Base-by-base conservation (phyloP, 2,888 invertebrate species). In the Syrista parreyssii region DNA sequence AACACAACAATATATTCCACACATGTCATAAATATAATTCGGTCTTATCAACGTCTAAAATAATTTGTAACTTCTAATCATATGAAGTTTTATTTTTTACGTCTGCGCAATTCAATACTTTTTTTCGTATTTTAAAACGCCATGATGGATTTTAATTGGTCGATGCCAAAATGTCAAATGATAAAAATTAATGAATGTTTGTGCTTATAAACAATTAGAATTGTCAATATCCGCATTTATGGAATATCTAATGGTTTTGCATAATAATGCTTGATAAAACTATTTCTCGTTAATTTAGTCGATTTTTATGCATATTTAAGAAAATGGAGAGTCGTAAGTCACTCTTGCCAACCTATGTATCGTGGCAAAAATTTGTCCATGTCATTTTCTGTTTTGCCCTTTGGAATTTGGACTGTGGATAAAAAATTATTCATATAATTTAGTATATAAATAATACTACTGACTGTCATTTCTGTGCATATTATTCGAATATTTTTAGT, bases 1-100 rank as follows among this genome's bases (percentile, higher is more conserved):
- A 84, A 93, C 88, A 88, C 92, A 91, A 87, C 93, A 94, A 79
- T 93, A 89, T 85, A 94, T 94, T 76, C 94, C 94, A 84, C 93
- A 93, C 93, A 93, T 93, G 81, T 82, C 23, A 2, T 55, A 55
- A 9, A 15, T 23, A 6, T 55, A 55, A 55, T 55, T 55, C 23
- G 1, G 55, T 23, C 9, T 55, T 23, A 23, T 55, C 9, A 15
- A 23, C 2, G 55, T 23, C 9, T 23, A 0, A 23, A 23, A 55
- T 55, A 55, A 23, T 55, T 23, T 0, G 6, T 55, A 55, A 23
- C 9, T 55, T 55, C 55, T 23, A 15, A 15, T 55, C 23, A 0
- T 23, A 9, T 4, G 15, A 15, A 15, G 40, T 15, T 40, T 40
- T 0, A 40, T 40, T 15, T 40, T 15, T 40, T 15, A 40, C 15